Base-by-base conservation (phyloP, 2,113 vertebrate genomes). In the Fulica atra region DNA sequence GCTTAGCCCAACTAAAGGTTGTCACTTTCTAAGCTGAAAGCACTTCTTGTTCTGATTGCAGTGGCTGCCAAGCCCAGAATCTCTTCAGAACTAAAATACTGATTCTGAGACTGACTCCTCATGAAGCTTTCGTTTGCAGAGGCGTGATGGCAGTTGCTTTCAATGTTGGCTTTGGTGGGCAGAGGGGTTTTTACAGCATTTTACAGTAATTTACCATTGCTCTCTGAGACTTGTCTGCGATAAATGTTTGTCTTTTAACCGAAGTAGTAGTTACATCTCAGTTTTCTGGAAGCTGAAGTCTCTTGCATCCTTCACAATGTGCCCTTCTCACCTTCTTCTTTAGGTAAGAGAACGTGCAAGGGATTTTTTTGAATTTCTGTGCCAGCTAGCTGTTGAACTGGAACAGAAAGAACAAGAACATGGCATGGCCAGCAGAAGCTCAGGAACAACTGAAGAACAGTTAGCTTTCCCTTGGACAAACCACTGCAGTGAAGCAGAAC, bases 281-380 rank as follows among this genome's bases (percentile, higher is more conserved):
- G 40, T 26, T 76, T 81, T 44, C 36, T 69, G 42, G 73, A 79
- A 81, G 35, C 60, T 8, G 2, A 33, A 50, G 12, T 24, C 48
- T 71, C 25, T n/a, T 68, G 28, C 19, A 36, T 84, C 81, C 26
- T 64, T 96, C 50, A n/a, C 78, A 78, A 14, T 1, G 0, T 56
- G 36, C 13, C 59, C 31, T 91, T 53, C 38, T 5, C 63, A 46
- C 79, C 35, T 88, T 78, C 92, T 44, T 38, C 74, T 92, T 17
- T 68, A 99, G 99, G 99, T 99, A 66, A 99, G 97, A 92, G 96
- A 96, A 56, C 99, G 99, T 51, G 99, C 98, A 19, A 98, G 97
- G 97, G 98, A 98, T 68, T 99, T 99, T 95, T 99, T 99, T 89
- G 97, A 98, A 77, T 98, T 97, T 89, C 97, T 99, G 35, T 99